Evolutionary conservation across 35 echinoderm and acorn worm species (phyloP).

Genomic region (Apostichopus parvimensis): DNA sequence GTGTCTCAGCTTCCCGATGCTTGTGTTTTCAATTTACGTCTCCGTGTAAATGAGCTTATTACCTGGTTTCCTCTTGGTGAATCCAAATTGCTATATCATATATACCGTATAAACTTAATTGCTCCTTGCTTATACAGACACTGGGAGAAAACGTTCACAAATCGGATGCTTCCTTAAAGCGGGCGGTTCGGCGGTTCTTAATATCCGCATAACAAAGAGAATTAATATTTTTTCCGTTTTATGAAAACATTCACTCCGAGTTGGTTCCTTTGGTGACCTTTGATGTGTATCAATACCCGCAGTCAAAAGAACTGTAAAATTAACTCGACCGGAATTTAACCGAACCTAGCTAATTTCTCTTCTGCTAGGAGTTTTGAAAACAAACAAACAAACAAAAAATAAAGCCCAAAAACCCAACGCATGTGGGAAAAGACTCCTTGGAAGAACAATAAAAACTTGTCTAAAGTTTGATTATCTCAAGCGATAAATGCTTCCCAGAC

Average conservation of each 20-base stretch:
- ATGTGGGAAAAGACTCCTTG: too few species aligned
- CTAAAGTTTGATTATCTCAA: too few species aligned
- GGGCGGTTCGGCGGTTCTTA: background rate
- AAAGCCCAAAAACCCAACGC: too few species aligned
- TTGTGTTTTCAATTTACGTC: conserved; percentile 31
- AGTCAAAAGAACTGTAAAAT: too few species aligned
- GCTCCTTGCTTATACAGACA: background rate
- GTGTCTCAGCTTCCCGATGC: background rate
- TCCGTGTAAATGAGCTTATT: conserved; percentile 19
- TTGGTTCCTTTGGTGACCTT: background rate
- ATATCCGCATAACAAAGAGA: background rate
- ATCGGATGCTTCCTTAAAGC: conserved; percentile 11
- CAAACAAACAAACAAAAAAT: too few species aligned
- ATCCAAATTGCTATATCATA: background rate
- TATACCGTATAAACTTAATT: background rate
- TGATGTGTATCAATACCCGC: background rate
- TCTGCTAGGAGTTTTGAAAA: too few species aligned
- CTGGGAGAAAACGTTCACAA: background rate
- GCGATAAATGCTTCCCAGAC: too few species aligned
- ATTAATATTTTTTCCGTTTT: background rate
- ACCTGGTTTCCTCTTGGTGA: background rate
- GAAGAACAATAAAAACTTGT: too few species aligned
- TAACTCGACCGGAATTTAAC: too few species aligned
- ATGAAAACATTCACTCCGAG: background rate
- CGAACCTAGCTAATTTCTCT: too few species aligned